Evolutionary conservation across 2,888 invertebrate genomes (phyloP).

Genomic region (Fragum whitleyi): DNA sequence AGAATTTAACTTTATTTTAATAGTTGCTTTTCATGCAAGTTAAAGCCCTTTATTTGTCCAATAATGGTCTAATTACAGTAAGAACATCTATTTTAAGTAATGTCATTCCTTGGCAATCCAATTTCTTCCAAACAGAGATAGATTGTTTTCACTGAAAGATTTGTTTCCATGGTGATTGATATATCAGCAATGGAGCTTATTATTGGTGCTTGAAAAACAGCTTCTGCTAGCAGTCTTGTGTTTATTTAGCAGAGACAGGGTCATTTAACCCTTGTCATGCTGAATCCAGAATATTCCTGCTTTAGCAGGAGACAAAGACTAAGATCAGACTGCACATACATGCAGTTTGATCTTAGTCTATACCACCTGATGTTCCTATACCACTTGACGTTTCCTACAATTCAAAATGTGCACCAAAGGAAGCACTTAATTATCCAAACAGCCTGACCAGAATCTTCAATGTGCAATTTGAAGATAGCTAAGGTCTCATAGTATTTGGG

Average conservation of each 20-base stretch:
- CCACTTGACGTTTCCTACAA: no score
- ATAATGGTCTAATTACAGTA: not conserved
- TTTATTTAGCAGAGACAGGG: slow-evolving; percentile 14
- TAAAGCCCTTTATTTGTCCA: not conserved
- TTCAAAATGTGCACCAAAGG: no score
- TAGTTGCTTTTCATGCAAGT: not conserved
- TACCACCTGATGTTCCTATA: no score
- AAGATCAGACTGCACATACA: no score
- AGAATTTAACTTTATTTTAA: not conserved
- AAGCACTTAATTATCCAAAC: no score
- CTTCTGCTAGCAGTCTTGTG: not conserved
- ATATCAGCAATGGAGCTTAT: slow-evolving; percentile 10
- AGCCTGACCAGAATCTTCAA: no score
- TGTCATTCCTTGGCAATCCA: slow-evolving; percentile 14
- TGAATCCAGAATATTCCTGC: no score
- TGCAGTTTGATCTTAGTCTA: no score
- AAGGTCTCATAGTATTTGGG: no score
- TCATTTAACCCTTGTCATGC: not conserved
- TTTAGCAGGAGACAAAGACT: no score
- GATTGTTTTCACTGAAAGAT: slow-evolving; percentile 19
- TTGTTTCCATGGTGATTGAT: slow-evolving; percentile 23
- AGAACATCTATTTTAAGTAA: slow-evolving; percentile 16
- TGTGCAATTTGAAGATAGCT: no score
- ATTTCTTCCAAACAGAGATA: slow-evolving; percentile 17
- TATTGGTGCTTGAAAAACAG: slow-evolving; percentile 14